Base-by-base conservation (phyloP, 2,888 invertebrate species). In the Strigamia crassipes region DNA sequence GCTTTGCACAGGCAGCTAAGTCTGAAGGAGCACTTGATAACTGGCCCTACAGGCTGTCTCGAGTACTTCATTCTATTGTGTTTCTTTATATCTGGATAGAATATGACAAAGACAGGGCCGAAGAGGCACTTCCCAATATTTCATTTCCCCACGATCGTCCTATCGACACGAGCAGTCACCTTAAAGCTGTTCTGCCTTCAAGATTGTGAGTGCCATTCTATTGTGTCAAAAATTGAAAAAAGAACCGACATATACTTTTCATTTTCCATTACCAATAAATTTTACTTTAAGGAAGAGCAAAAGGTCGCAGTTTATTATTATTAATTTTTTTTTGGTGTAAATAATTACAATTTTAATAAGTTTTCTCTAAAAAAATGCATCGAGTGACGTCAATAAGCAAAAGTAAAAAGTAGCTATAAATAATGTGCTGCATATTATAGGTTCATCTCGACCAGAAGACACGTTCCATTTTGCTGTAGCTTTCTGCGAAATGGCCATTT, bases 11-110 rank as follows among this genome's bases (percentile, higher is more conserved):
- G n/a, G n/a, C n/a, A 46, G 13, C 6, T 12, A 46, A n/a, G 51
- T 51, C 51, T n/a, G n/a, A 18, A 51, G 18, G 18, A 51, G 51
- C 51, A 18, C 51, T 18, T 51, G 51, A 51, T 51, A 51, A 51
- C 51, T 51, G 51, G n/a, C 51, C 51, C 51, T 51, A 51, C 51
- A 51, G 51, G n/a, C 51, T 51, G 51, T 51, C 51, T 51, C 51
- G 51, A 51, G 51, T 51, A 51, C 51, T 51, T 51, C 51, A 51
- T 51, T 51, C 51, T 18, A 51, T 51, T 51, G 51, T 51, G 51
- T n/a, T 51, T 15, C 51, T 51, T 51, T 51, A 51, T 51, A 51
- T 51, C 51, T 51, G 51, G 15, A 51, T 51, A 51, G 51, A 51
- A 51, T 51, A 51, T 51, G 51, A 51, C 51, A 51, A 51, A 51